Base-by-base conservation (phyloP, 1,140 invertebrate species). In the Drosophila sulfurigaster region DNA sequence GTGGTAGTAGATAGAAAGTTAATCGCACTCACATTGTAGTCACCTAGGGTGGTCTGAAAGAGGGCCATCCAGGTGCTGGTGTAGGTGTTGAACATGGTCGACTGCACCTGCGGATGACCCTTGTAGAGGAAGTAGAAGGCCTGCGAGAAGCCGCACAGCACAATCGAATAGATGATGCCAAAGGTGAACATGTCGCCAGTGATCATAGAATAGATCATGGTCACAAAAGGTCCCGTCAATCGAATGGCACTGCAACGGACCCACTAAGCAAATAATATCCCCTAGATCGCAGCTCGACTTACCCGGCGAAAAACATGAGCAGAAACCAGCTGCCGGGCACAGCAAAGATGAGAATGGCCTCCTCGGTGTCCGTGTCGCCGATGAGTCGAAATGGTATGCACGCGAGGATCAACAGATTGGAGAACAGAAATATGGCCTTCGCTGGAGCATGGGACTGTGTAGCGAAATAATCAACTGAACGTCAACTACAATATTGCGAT, bases 151-250 rank as follows among this genome's bases (percentile, higher is more conserved):
- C 97, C 98, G 80, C 98, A 96, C 0, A 99, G 93, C 43, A 99
- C 96, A 75, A 99, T 97, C 75, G 95, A 95, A 92, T 98, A 99
- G 92, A 99, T 99, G 66, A 99, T 98, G 60, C 97, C 97, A 92
- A 99, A 99, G 35, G 98, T 98, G 82, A 99, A 95, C 97, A 99
- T 98, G 93, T 99, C 99, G 20, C 98, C 98, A 1, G 96, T 97
- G 82, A 99, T 98, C 98, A 99, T 99, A 81, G 96, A 97, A 94
- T 98, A 99, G 60, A 99, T 98, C 98, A 99, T 99, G 13, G 98
- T 99, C 54, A 99, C 98, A 93, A 99, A 99, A 0, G 98, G 98
- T 58, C 99, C 99, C 0, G 98, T 99, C 51, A 99, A 92, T 59
- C 97, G 96, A 13, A 99, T 95, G 41, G 98, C 98, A 28, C 98